These are phyloP conservation scores for Chalcosyrphus nemorum DNA, from an alignment of 2,888 invertebrate species.

Conservation along the genomic window DNA sequence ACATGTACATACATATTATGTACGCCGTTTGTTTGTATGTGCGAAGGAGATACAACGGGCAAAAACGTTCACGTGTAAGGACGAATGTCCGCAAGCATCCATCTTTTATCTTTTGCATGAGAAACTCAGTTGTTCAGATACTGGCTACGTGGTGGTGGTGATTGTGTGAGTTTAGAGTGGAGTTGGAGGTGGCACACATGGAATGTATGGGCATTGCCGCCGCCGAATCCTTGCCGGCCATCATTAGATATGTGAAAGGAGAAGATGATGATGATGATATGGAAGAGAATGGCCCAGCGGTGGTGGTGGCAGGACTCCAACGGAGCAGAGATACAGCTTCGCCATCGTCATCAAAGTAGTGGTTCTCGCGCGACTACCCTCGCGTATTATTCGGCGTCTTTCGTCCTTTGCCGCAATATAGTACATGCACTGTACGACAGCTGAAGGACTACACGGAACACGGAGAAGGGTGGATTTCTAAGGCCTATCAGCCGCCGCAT, in stretches of 20 bases:
- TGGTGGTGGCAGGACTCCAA: slow-evolving; percentile 36
- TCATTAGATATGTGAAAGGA: slow-evolving; percentile 71
- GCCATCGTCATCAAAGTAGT: slow-evolving; percentile 33
- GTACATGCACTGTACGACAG: slow-evolving; percentile 30
- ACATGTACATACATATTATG: slow-evolving; percentile 22
- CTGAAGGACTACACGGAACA: background rate
- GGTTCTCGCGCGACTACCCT: slow-evolving; percentile 68
- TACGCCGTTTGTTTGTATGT: slow-evolving; percentile 10
- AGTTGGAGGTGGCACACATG: slow-evolving; percentile 45
- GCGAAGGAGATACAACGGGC: slow-evolving; percentile 52
- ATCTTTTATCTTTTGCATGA: slow-evolving; percentile 73
- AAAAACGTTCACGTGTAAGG: slow-evolving; percentile 71
- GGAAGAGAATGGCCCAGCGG: slow-evolving; percentile 64
- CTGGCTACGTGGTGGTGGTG: slow-evolving; percentile 44
- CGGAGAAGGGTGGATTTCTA: slow-evolving; percentile 26
- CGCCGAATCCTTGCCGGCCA: slow-evolving; percentile 66
- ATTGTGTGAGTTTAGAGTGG: slow-evolving; percentile 39
- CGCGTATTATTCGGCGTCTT: slow-evolving; percentile 69
- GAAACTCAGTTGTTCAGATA: slow-evolving; percentile 71
- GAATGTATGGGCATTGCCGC: slow-evolving; percentile 46
- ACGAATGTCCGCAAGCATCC: slow-evolving; percentile 72
- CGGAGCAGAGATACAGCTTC: slow-evolving; percentile 28
- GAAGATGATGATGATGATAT: slow-evolving; percentile 68
- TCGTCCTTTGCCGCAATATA: slow-evolving; percentile 47
- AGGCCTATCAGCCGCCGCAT: slow-evolving; percentile 68